These are phyloP conservation scores for Accipiter superciliosus DNA, from an alignment of 2,797 vertebrate genomes.

Conservation along the genomic window DNA sequence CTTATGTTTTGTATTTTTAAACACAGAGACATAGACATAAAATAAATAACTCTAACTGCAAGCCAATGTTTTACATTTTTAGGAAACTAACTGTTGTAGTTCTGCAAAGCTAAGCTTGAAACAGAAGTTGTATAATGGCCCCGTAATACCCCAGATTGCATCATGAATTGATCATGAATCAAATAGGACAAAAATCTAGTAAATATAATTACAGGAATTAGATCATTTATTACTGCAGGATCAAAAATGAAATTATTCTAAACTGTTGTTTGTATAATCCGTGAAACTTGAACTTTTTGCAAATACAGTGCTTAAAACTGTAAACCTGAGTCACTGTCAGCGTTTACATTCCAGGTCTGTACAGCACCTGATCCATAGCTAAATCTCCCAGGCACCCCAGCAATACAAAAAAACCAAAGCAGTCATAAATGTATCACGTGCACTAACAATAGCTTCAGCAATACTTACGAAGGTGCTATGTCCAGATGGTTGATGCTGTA, in stretches of 20 bases:
- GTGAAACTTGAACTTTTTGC: not conserved
- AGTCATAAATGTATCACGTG: not conserved
- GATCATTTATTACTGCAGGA: not conserved
- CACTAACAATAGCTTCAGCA: not conserved
- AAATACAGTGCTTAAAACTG: not conserved
- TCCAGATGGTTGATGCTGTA: slow-evolving; percentile 98
- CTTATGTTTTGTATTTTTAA: not conserved
- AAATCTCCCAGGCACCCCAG: not conserved
- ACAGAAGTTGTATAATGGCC: not conserved
- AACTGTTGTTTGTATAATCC: not conserved
- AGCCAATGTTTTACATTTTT: not conserved
- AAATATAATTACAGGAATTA: not conserved
- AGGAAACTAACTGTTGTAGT: not conserved
- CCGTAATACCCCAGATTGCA: not conserved
- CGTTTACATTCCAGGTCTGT: not conserved
- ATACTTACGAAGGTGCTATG: slow-evolving; percentile 95
- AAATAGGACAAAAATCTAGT: not conserved
- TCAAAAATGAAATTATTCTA: not conserved
- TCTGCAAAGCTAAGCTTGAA: not conserved
- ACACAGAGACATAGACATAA: not conserved
- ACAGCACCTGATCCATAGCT: not conserved
- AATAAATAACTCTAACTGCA: not conserved
- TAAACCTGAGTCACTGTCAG: not conserved
- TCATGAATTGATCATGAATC: not conserved
- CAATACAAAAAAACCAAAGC: not conserved